These are phyloP conservation scores for Carcina quercana DNA, from an alignment of 2,888 invertebrate genomes.

Conservation along the genomic window DNA sequence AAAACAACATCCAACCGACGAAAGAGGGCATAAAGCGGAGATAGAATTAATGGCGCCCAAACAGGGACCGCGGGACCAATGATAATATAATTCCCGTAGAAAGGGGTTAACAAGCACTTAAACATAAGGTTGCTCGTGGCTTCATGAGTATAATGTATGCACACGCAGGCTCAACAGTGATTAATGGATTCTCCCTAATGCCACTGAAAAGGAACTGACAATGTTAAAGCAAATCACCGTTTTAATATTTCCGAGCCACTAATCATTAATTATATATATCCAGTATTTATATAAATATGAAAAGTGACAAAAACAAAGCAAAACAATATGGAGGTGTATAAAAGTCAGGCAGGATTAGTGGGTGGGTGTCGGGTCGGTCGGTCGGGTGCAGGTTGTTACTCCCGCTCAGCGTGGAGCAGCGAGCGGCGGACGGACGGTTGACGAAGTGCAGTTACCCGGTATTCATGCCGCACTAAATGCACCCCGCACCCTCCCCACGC, in stretches of 20 bases:
- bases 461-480: constrained; percentile 65
- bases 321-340: constrained; percentile 27
- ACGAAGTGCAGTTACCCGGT: constrained; percentile 70
- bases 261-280: too few relatives aligned
- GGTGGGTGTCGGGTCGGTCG: constrained; percentile 17
- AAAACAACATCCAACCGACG: constrained; percentile 19
- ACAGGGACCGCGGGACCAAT: constrained; percentile 18
- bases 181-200: too few relatives aligned
- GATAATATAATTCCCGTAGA: constrained; percentile 13
- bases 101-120: constrained; percentile 18
- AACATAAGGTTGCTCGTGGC: constrained; percentile 12
- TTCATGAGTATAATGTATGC: constrained; percentile 4
- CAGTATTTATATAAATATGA: too few relatives aligned
- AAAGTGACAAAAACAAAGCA: too few relatives aligned
- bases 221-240: neutral
- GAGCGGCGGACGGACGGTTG: constrained; percentile 62
- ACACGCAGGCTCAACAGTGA: constrained; percentile 1
- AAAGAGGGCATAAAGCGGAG: constrained; percentile 17
- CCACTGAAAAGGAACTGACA: too few relatives aligned
- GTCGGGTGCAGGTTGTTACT: constrained; percentile 65
- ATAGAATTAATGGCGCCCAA: constrained; percentile 25
- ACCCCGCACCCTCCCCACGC: constrained; percentile 40
- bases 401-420: too few relatives aligned
- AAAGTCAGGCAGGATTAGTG: constrained; percentile 27
- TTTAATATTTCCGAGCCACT: too few relatives aligned